These are phyloP conservation scores for Nyctibius bracteatus DNA, from an alignment of 2,113 vertebrate genomes.

Conservation along the genomic window DNA sequence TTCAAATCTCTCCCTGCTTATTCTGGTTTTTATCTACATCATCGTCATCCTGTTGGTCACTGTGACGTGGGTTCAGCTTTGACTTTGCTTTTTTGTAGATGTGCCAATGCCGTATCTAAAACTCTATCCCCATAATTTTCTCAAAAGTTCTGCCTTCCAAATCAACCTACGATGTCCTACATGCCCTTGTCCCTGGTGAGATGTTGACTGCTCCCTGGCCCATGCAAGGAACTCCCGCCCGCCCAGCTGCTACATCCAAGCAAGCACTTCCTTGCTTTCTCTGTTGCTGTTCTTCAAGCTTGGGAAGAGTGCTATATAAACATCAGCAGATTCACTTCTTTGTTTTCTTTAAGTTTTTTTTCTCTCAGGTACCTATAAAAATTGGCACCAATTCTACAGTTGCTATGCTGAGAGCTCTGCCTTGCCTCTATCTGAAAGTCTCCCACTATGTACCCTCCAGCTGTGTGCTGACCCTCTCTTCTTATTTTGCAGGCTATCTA, in stretches of 20 bases:
- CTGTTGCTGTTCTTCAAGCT: neutral
- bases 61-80: neutral
- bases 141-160: neutral
- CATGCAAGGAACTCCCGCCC: fast-evolving
- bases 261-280: neutral
- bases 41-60: neutral
- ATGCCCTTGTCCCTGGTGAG: neutral
- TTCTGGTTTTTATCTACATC: neutral
- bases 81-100: neutral
- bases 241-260: neutral
- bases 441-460: neutral
- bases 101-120: neutral
- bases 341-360: neutral
- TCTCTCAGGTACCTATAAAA: neutral
- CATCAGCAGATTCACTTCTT: neutral
- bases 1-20: neutral
- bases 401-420: neutral
- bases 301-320: fast-evolving
- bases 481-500: neutral
- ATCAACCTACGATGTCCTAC: neutral
- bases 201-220: neutral
- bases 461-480: neutral
- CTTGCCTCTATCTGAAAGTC: neutral
- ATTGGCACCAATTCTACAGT: neutral
- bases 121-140: neutral